Evolutionary conservation across 2,888 invertebrate species (phyloP).

Genomic region (Eubasilissa splendida): DNA sequence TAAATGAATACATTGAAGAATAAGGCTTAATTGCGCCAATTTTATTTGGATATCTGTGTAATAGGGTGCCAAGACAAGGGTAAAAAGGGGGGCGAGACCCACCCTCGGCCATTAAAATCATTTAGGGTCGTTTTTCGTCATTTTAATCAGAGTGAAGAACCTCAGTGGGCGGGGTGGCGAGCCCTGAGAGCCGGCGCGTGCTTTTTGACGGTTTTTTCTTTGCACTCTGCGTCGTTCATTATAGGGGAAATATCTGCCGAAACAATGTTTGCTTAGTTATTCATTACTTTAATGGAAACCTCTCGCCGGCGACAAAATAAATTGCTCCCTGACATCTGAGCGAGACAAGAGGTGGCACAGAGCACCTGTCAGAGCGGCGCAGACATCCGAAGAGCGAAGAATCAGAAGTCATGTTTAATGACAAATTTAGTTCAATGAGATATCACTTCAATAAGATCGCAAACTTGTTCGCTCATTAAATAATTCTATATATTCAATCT

Average conservation of each 20-base stretch:
- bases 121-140: slow-evolving; percentile 51
- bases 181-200: slow-evolving; percentile 54
- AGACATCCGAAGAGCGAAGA: not conserved
- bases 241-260: slow-evolving; percentile 55
- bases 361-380: slow-evolving; percentile 1
- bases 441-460: too few relatives aligned
- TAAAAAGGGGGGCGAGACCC: slow-evolving; percentile 5
- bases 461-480: too few relatives aligned
- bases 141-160: slow-evolving; percentile 57
- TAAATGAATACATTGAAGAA: too few relatives aligned
- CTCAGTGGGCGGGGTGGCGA: slow-evolving; percentile 44
- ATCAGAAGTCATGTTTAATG: not conserved
- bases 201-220: slow-evolving; percentile 53
- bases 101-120: slow-evolving; percentile 53
- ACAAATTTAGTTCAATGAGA: not conserved
- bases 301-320: slow-evolving; percentile 48
- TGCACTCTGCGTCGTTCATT: slow-evolving; percentile 49
- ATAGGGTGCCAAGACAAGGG: slow-evolving; percentile 7
- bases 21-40: too few relatives aligned
- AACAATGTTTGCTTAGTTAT: slow-evolving; percentile 57
- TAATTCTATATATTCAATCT: too few relatives aligned
- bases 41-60: not conserved
- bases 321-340: slow-evolving; percentile 49
- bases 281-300: slow-evolving; percentile 58
- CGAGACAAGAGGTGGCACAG: slow-evolving; percentile 31